These are phyloP conservation scores for Lutjanus campechanus DNA, from an alignment of 2,797 vertebrate species.

Conservation along the genomic window DNA sequence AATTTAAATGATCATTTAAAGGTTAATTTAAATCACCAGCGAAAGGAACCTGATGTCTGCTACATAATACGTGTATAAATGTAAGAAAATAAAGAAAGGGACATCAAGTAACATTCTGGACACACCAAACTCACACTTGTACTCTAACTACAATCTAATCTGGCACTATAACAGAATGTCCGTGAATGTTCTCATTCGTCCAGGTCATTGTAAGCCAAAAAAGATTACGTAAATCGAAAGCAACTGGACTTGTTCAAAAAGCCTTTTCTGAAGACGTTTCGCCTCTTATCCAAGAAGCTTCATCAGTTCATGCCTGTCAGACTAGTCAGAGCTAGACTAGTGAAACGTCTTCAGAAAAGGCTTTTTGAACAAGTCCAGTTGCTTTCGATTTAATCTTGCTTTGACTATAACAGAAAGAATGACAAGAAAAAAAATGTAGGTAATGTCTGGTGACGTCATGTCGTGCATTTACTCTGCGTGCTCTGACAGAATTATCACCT, in stretches of 20 bases:
- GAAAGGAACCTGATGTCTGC: background rate
- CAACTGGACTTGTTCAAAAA: too few relatives aligned
- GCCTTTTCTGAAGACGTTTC: too few relatives aligned
- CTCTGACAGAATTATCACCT: background rate
- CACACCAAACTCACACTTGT: background rate
- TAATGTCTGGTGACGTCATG: background rate
- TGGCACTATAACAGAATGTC: background rate
- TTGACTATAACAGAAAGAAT: background rate
- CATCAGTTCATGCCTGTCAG: too few relatives aligned
- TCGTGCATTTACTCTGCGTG: background rate
- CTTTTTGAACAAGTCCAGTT: too few relatives aligned
- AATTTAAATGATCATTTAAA: background rate
- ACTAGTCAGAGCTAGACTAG: too few relatives aligned
- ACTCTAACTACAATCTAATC: background rate
- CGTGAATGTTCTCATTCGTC: too few relatives aligned
- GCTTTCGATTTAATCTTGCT: background rate
- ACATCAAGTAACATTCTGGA: background rate
- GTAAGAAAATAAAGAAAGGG: background rate
- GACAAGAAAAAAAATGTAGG: background rate
- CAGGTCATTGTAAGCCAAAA: too few relatives aligned
- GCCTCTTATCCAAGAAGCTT: too few relatives aligned
- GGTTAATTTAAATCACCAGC: background rate
- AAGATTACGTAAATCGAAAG: too few relatives aligned
- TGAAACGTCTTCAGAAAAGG: too few relatives aligned
- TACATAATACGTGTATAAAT: background rate